These are phyloP conservation scores for Monoplex corrugatus DNA, from an alignment of 2,888 invertebrate species.

Conservation along the genomic window DNA sequence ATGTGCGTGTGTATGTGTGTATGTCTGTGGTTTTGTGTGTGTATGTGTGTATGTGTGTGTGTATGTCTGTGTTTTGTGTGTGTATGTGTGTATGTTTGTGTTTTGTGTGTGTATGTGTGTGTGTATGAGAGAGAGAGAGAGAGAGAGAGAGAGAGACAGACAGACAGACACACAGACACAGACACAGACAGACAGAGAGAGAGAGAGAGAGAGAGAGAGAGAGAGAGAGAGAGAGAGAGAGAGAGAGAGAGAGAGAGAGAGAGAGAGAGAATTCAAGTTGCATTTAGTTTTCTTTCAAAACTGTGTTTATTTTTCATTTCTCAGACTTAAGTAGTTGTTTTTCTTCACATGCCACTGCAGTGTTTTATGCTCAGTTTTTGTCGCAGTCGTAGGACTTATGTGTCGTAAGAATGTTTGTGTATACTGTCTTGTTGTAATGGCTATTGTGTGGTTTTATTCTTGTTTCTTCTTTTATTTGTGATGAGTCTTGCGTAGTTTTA, in stretches of 20 bases:
- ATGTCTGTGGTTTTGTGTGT: not conserved
- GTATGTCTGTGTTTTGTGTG: not conserved
- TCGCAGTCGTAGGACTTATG: too few species aligned
- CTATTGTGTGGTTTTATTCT: not conserved
- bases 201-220: conserved; percentile 18
- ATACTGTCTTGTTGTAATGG: too few species aligned
- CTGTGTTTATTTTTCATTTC: too few species aligned
- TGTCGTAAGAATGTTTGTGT: too few species aligned
- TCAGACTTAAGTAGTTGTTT: too few species aligned
- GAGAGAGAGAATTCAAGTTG: not conserved
- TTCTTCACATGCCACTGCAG: too few species aligned
- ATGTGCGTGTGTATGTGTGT: not conserved
- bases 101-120: too few species aligned
- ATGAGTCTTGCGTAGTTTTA: too few species aligned
- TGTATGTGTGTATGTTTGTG: too few species aligned
- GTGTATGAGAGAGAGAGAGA: too few species aligned
- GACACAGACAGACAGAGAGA: not conserved
- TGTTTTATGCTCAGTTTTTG: too few species aligned
- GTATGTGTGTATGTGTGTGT: not conserved
- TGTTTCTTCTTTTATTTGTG: too few species aligned
- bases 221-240: conserved; percentile 28
- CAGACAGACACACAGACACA: not conserved
- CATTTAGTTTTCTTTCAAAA: not conserved
- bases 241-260: conserved; percentile 8
- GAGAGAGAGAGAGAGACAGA: not conserved